Base-by-base conservation (phyloP, 2,797 vertebrate species). In the Poeciliopsis turneri region DNA sequence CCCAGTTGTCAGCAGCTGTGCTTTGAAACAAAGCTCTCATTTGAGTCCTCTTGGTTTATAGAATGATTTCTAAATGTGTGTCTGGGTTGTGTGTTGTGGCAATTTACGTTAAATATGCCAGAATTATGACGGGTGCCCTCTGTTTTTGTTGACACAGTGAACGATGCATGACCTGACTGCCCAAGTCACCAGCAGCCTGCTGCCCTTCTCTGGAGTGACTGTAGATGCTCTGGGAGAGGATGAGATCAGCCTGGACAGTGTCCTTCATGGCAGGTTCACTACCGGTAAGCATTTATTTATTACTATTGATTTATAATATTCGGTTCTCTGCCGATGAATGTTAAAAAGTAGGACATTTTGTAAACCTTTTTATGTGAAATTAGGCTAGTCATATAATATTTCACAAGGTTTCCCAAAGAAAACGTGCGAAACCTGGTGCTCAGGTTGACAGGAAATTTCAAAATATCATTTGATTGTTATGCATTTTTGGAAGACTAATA, bases 201-300 rank as follows among this genome's bases (percentile, higher is more conserved):
- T 98, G 93, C 96, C 92, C 4, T 99, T 99, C 91, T 97, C 98
- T 59, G 94, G 96, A 81, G 98, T 97, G 83, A 99, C 97, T n/a
- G n/a, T 97, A 80, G 95, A 97, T 13, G 98, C 97, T 51, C 95
- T 99, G 64, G 95, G 95, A 28, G 97, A 99, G 87, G 97, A 97
- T 92, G 98, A 97, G 78, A 96, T 95, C 89, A 96, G 92, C 0
- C 84, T 97, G 47, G 97, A 97, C 86, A 97, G 97, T 39, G 96
- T 96, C 49, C 92, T 98, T 43, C 95, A 93, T 12, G 98, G 98
- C 30, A 97, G 91, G 84, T 97, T 99, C 92, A 95, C 96, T 79
- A 78, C 96, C 87, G 98, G 98, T 98, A 94, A 91, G 94, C 59
- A 39, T 71, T 45, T 20, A 59, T 5, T 20, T 43, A 43, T 69